Base-by-base conservation (phyloP, 2,888 invertebrate species). In the Chaitophorus viminalis region DNA sequence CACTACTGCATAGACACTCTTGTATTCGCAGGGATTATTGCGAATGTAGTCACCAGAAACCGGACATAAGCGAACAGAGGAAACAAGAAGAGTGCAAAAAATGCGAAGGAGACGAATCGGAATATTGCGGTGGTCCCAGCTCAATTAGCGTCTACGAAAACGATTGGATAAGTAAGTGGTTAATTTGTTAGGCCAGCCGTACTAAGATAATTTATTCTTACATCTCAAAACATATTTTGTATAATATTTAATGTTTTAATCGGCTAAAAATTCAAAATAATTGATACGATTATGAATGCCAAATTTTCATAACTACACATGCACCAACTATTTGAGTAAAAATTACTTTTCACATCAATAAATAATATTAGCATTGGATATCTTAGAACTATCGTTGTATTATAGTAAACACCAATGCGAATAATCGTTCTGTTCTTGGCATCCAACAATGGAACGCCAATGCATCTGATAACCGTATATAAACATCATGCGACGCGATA, bases 61-160 rank as follows among this genome's bases (percentile, higher is more conserved):
- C 86, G 2, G 52, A 31, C 46, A 11, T 11, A 5, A 8, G 31
- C 0, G 17, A 36, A 36, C 25, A 25, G 3, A 33, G 60, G 11
- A 21, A 76, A 1, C 65, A 3, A 54, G 54, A 79, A 39, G 54
- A 78, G 11, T 86, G 86, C 29, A 60, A 14, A 6, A 36, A 72
- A 70, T 86, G 86, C 14, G 17, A 72, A 1, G 54, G 31, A 17
- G 78, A 86, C 29, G 72, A 54, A 54, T 31, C 86, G 3, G 78
- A 78, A 72, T 78, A 86, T 79, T 86, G 86, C 25, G 86, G 86
- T 17, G 18, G 78, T 17, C 6, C n/a, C 11, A 29, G 2, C 0
- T 36, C 36, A 0, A 14, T 79, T 2, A 86, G 78, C 11, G 31
- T 86, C 36, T 86, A 86, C 36, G 39, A 79, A 60, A 78, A 86